These are phyloP conservation scores for Eupithecia abbreviata DNA, from an alignment of 2,888 invertebrate species.

Conservation along the genomic window DNA sequence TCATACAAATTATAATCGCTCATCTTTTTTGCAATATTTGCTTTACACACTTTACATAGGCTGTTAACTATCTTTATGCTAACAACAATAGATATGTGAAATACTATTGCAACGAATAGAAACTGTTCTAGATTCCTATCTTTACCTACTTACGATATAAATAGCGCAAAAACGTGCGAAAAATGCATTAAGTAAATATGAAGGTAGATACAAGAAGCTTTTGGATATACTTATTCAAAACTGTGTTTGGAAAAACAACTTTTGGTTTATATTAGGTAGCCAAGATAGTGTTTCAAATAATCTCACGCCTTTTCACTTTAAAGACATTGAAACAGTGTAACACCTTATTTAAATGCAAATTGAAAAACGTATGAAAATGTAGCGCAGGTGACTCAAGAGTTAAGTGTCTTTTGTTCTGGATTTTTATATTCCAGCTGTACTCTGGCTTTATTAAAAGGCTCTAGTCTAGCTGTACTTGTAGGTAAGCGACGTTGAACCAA, in stretches of 20 bases:
- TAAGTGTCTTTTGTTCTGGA: constrained; percentile 45
- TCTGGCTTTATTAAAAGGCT: neutral
- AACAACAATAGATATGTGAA: constrained; percentile 12
- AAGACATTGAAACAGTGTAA: constrained; percentile 11
- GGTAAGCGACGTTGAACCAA: neutral
- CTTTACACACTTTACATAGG: neutral
- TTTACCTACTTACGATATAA: neutral
- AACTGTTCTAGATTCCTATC: constrained; percentile 6
- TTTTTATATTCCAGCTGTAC: constrained; percentile 28
- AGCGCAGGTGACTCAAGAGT: constrained; percentile 34
- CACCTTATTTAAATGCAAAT: constrained; percentile 42
- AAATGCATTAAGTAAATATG: constrained; percentile 1
- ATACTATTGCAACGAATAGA: constrained; percentile 9
- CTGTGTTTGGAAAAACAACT: neutral
- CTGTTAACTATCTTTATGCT: neutral
- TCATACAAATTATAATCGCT: constrained; percentile 6
- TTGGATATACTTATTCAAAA: neutral
- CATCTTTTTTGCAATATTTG: constrained; percentile 4
- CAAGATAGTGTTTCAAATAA: neutral
- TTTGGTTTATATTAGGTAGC: neutral
- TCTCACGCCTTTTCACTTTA: neutral
- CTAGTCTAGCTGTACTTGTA: neutral
- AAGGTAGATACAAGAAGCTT: neutral
- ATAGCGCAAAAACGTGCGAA: neutral
- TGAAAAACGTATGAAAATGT: constrained; percentile 41